These are phyloP conservation scores for Rhinoptilus africanus DNA, from an alignment of 2,113 vertebrate genomes.

Conservation along the genomic window DNA sequence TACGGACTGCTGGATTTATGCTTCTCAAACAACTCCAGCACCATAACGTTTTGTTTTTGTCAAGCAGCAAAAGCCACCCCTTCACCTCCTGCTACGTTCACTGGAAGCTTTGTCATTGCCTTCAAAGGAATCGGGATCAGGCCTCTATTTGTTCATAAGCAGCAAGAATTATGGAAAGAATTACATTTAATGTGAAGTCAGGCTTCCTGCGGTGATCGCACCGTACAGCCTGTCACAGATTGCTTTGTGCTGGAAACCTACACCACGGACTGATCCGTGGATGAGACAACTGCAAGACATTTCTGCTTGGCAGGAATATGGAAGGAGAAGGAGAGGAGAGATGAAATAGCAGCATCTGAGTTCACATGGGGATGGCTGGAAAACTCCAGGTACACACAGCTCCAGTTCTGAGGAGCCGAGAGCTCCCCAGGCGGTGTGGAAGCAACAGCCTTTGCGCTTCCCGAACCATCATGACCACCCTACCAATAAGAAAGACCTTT, in stretches of 20 bases:
- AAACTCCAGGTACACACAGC: background rate
- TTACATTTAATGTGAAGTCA: constrained; percentile 43
- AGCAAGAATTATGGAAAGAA: constrained; percentile 50
- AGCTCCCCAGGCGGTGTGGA: background rate
- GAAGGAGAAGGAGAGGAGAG: background rate
- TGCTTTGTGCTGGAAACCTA: constrained; percentile 40
- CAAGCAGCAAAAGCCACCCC: constrained; percentile 16
- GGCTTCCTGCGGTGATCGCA: constrained; percentile 37
- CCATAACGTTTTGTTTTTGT: constrained; percentile 17
- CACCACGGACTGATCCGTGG: constrained; percentile 7
- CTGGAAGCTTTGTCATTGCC: constrained; percentile 1
- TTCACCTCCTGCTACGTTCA: background rate
- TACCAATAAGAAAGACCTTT: background rate
- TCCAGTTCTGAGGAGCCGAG: background rate
- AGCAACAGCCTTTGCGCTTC: background rate
- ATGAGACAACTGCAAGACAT: constrained; percentile 39
- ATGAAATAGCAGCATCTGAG: background rate
- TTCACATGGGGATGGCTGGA: background rate
- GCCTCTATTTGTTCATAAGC: constrained; percentile 27
- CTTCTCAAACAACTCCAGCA: background rate
- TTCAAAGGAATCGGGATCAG: constrained; percentile 58
- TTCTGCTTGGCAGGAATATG: constrained; percentile 1
- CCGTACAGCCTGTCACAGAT: constrained; percentile 28
- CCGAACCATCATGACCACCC: rapidly evolving
- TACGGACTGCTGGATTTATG: background rate